phyloP scores from a whole-genome alignment of 2,888 invertebrate species.

The Fragum fragum region DNA sequence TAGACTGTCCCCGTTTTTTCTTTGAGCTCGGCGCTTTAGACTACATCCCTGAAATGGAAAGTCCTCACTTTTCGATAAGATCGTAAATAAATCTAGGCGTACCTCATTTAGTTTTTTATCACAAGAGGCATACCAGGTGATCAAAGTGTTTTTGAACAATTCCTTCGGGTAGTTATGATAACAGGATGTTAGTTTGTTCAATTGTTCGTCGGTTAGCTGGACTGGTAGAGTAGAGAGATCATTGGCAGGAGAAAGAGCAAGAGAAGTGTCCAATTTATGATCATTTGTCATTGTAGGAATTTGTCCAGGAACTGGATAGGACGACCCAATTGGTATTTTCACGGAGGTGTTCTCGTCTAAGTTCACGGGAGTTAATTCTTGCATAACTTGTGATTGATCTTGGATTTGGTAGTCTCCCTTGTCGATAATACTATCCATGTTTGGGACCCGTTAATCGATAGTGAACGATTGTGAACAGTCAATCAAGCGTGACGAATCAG shows the following conservation, averaged over 20 bases:
- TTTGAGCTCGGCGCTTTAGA: neutral
- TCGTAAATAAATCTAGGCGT: neutral
- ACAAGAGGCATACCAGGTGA: neutral
- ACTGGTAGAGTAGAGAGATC: neutral
- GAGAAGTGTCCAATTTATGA: too few species aligned
- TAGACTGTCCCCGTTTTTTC: neutral
- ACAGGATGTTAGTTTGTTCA: neutral
- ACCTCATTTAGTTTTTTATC: conserved; percentile 3
- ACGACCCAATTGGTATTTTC: neutral
- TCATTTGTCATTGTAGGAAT: neutral
- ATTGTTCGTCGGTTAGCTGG: neutral
- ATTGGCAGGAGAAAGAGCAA: neutral
- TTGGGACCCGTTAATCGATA: too few species aligned
- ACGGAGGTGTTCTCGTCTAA: neutral
- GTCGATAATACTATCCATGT: too few species aligned
- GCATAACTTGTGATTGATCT: neutral
- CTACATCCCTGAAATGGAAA: neutral
- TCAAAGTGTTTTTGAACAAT: neutral
- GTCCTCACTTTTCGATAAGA: neutral
- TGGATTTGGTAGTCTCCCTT: too few species aligned
- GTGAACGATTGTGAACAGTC: too few species aligned
- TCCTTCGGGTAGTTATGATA: neutral
- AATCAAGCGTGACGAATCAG: too few species aligned
- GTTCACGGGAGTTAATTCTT: neutral
- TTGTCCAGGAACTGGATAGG: neutral